Evolutionary conservation across 1,140 invertebrate genomes (phyloP).

Genomic region (Nebria ingens): DNA sequence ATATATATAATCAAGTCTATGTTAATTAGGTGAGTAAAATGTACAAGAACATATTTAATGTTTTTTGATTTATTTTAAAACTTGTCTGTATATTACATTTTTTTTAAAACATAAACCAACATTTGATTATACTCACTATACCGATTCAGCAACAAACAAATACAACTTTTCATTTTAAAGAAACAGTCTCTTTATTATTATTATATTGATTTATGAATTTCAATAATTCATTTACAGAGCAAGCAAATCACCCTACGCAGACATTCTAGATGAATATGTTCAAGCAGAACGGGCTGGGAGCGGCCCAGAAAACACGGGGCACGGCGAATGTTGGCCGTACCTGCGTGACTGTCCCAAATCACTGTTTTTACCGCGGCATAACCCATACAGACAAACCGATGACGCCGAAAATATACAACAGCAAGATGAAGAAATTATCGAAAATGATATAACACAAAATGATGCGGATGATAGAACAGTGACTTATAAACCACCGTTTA

Average conservation of each 20-base stretch:
- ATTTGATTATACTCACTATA: too few species aligned
- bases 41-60: too few species aligned
- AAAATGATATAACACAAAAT: too few species aligned
- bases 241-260: slow-evolving; percentile 66
- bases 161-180: too few species aligned
- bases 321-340: slow-evolving; percentile 76
- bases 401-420: neutral
- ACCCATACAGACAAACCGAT: slow-evolving; percentile 52
- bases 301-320: slow-evolving; percentile 38
- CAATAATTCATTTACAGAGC: slow-evolving; percentile 45
- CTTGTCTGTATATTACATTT: too few species aligned
- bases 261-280: slow-evolving; percentile 62
- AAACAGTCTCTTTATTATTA: too few species aligned
- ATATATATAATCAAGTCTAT: too few species aligned
- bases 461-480: neutral
- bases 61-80: too few species aligned
- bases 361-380: slow-evolving; percentile 53
- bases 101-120: too few species aligned
- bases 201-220: too few species aligned
- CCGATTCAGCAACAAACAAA: too few species aligned
- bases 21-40: too few species aligned
- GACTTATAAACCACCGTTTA: neutral
- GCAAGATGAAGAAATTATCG: neutral
- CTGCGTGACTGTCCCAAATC: slow-evolving; percentile 74
- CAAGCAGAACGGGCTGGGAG: slow-evolving; percentile 66